Conservation (phyloP, 2,888 invertebrate genomes). For the Lasioglossum calceatum region DNA sequence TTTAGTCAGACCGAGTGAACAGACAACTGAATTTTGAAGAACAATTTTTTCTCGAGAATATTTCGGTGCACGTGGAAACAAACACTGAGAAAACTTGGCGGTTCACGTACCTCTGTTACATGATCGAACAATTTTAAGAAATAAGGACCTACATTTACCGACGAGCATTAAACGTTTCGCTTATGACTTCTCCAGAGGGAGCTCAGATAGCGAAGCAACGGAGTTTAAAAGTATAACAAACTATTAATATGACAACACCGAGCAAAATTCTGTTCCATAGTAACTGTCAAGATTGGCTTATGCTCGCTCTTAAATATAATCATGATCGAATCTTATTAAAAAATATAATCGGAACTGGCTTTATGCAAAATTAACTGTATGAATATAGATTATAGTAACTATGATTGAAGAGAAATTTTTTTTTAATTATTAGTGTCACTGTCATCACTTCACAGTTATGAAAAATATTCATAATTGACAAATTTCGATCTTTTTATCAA, state of each 20-base stretch:
- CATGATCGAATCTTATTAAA: too few relatives aligned
- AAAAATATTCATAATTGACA: too few relatives aligned
- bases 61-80: not conserved
- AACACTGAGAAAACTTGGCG: not conserved
- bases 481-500: too few relatives aligned
- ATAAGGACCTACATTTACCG: constrained; percentile 54
- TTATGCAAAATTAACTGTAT: too few relatives aligned
- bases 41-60: not conserved
- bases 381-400: too few relatives aligned
- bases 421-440: too few relatives aligned
- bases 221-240: not conserved
- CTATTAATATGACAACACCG: not conserved
- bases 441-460: too few relatives aligned
- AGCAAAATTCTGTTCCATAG: not conserved
- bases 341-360: too few relatives aligned
- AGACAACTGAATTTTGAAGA: not conserved
- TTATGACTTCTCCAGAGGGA: constrained; percentile 57
- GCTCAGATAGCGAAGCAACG: constrained; percentile 26
- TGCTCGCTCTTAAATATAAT: too few relatives aligned
- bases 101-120: not conserved
- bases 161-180: constrained; percentile 44
- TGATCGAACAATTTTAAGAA: constrained; percentile 3
- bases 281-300: not conserved
- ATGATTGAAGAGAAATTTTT: too few relatives aligned
- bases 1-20: constrained; percentile 36